A percentile compares a stretch with the other conserved stretches of the same genome.
phyloP scores from a whole-genome alignment of 2,797 vertebrate genomes.

The Caiman crocodilus region DNA sequence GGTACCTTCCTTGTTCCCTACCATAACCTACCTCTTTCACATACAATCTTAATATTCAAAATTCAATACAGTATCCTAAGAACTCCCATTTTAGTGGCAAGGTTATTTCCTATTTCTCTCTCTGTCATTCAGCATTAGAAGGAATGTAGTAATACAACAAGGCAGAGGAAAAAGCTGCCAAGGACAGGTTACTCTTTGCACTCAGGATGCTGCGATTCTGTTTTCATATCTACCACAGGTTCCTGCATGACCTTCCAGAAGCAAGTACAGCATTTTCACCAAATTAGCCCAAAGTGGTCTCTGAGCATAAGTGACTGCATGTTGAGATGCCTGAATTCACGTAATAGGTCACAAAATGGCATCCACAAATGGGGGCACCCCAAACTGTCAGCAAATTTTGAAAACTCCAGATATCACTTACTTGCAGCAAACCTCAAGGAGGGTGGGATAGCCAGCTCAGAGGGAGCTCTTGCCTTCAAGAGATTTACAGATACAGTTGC shows the following conservation, averaged over 20 bases:
- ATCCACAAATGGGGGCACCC: neutral
- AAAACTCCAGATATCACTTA: neutral
- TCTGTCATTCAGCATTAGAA: neutral
- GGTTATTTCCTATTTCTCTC: neutral
- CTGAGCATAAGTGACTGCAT: neutral
- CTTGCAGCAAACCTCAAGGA: neutral
- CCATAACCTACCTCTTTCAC: neutral
- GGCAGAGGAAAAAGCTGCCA: neutral
- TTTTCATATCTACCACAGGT: neutral
- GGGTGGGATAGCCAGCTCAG: neutral
- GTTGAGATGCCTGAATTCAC: neutral
- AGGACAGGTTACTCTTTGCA: neutral
- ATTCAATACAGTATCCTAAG: neutral
- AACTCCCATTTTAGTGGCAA: neutral
- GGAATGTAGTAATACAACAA: neutral
- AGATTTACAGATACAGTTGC: neutral
- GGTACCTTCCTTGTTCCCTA: neutral
- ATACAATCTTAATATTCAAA: neutral
- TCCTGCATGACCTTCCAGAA: accelerated
- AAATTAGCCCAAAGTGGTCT: neutral
- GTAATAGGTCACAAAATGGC: neutral
- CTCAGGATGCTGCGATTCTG: neutral
- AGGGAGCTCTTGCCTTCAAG: neutral
- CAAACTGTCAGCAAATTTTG: neutral
- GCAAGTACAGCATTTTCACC: neutral